phyloP scores from a whole-genome alignment of 2,113 vertebrate species.

The Trogon surrucura region DNA sequence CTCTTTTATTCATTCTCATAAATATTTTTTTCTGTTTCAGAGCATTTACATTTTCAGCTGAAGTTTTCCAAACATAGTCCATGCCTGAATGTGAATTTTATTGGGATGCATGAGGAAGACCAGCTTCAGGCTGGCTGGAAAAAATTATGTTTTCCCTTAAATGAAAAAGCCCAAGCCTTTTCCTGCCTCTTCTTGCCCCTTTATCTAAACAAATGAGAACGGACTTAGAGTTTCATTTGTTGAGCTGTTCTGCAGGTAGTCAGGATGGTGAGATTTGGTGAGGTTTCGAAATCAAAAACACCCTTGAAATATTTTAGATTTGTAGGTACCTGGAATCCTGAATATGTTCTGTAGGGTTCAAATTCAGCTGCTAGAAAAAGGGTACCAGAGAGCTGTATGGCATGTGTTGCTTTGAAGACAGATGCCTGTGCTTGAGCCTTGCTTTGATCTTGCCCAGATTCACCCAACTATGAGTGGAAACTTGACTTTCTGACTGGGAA shows the following conservation, averaged over 20 bases:
- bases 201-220: constrained; percentile 11
- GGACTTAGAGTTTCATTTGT: not conserved
- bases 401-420: not conserved
- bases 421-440: not conserved
- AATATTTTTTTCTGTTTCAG: not conserved
- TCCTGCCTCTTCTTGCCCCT: not conserved
- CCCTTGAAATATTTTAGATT: not conserved
- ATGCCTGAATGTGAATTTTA: constrained; percentile 36
- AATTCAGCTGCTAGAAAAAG: not conserved
- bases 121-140: constrained; percentile 14
- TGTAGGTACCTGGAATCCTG: not conserved
- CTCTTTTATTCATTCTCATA: constrained; percentile 36
- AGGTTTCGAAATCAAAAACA: not conserved
- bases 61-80: constrained; percentile 23
- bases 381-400: not conserved
- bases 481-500: not conserved
- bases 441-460: constrained; percentile 6
- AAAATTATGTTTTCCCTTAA: constrained; percentile 5
- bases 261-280: not conserved
- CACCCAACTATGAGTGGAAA: not conserved
- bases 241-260: not conserved
- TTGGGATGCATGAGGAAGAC: constrained; percentile 22
- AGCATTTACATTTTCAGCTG: not conserved
- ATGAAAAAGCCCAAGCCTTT: not conserved
- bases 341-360: not conserved